Percentiles rank a stretch among this genome's conserved stretches.
Evolutionary conservation across 92 coral and sea anemone genomes (phyloP).

Genomic region (Epizoanthus fatuus): DNA sequence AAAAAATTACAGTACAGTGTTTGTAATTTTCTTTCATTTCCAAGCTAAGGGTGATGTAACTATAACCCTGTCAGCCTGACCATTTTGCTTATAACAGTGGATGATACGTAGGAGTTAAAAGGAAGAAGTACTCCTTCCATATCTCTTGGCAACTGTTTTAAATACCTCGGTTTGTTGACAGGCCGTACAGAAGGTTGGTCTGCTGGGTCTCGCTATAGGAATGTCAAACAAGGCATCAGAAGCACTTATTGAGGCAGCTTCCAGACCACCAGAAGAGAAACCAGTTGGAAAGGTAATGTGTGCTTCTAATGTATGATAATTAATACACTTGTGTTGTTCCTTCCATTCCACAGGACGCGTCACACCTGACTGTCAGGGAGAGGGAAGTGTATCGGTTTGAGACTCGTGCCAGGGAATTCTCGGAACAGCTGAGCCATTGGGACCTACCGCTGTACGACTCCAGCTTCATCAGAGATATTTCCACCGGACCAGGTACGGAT

Average conservation of each 20-base stretch:
- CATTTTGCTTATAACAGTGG: too few relatives aligned
- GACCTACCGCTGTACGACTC: slow-evolving; percentile 96
- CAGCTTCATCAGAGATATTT: slow-evolving; percentile 74
- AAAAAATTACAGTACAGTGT: too few relatives aligned
- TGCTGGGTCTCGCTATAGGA: slow-evolving; percentile 93
- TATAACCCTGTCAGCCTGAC: background rate
- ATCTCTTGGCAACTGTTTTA: background rate
- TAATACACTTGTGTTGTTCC: too few relatives aligned
- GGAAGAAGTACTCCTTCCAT: background rate
- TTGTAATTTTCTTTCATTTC: too few relatives aligned
- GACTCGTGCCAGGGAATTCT: slow-evolving; percentile 86
- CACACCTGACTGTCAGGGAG: slow-evolving; percentile 62
- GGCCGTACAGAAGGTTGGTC: slow-evolving; percentile 95
- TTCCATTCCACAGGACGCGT: slow-evolving; percentile 67
- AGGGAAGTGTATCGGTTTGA: slow-evolving; percentile 83
- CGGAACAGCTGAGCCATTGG: slow-evolving; percentile 95
- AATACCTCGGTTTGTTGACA: slow-evolving; percentile 7
- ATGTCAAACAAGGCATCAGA: slow-evolving; percentile 94
- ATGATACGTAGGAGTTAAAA: background rate
- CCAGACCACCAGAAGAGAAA: slow-evolving; percentile 51
- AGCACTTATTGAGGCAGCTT: slow-evolving; percentile 87
- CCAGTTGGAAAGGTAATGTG: slow-evolving; percentile 33
- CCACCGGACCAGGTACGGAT: slow-evolving; percentile 90
- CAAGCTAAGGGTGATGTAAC: too few relatives aligned
- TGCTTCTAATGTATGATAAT: background rate